Evolutionary conservation across 2,888 invertebrate genomes (phyloP), one percentile per base, ranked within the genome.

Genomic region (Sarcophaga carnaria): DNA sequence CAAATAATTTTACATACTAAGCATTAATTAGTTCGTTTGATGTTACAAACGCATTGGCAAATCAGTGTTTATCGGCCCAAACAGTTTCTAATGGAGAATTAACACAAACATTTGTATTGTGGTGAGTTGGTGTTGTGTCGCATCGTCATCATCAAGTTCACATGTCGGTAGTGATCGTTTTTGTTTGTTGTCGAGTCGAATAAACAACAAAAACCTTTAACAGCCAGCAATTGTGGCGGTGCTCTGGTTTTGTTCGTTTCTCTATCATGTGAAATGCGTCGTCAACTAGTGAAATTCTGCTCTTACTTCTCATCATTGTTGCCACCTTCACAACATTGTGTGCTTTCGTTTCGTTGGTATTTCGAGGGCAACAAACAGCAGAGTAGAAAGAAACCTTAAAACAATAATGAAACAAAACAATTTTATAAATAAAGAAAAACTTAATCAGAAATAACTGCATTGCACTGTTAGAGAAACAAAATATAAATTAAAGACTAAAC

Each of bases 161-260:
- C 74, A 27, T 78, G 70, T 62, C 78, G 59, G 80, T 72, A 54
- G 79, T 69, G 81, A 81, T 85, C 78, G 69, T 78, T 69, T 67
- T 66, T 78, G 64, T 54, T 59, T 45, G 70, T 67, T 45, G 20
- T 47, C 45, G 62, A 45, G 37, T 69, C 64, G 78, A 71, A 84
- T 59, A 81, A 70, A 82, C 81, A 78, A 71, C 81, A 85, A 82
- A 64, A 81, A 75, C 85, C 81, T 81, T 74, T 74, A 81, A 62
- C 60, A 82, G 54, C 54, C 54, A 54, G 17, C 72, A 71, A 62
- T 22, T 62, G 62, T 62, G 17, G 22, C 20, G 64, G 64, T 82
- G 75, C 81, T 85, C 81, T 79, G 75, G 75, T 82, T 75, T 74
- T 85, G 71, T 37, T 37, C 37, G 37, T 78, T 83, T 78, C 74